These are phyloP conservation scores for Julus scanicus DNA, from an alignment of 2,888 invertebrate genomes.

Conservation along the genomic window DNA sequence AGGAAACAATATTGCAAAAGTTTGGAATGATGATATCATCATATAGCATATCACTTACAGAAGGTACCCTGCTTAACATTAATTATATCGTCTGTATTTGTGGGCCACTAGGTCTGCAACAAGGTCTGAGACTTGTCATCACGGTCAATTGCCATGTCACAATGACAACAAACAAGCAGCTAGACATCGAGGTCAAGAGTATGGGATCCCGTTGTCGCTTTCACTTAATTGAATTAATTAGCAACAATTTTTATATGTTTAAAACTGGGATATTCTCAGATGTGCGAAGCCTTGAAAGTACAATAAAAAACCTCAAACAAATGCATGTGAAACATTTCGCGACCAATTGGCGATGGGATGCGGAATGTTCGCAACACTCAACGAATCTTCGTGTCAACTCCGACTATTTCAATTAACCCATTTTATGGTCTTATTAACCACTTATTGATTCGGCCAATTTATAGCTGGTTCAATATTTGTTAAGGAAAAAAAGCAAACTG, in stretches of 20 bases:
- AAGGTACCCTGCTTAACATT: no score
- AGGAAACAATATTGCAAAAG: no score
- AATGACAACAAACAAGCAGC: neutral
- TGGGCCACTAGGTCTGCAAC: no score
- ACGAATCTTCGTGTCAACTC: neutral
- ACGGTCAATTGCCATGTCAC: neutral
- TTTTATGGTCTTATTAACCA: neutral
- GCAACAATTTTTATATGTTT: neutral
- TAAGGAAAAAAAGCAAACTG: neutral
- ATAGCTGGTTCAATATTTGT: neutral
- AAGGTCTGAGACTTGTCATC: no score
- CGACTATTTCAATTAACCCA: neutral
- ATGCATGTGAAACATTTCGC: neutral
- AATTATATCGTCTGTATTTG: no score
- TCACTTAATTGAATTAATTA: neutral
- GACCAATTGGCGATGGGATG: neutral
- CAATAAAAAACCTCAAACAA: neutral
- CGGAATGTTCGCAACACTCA: neutral
- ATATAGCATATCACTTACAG: no score
- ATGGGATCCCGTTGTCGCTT: neutral
- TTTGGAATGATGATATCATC: no score
- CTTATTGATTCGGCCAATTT: neutral
- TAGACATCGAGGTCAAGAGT: neutral
- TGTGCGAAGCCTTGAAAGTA: neutral
- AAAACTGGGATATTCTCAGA: neutral